Conservation (phyloP, 2,797 vertebrate genomes). For the Loris lydekkerianus region DNA sequence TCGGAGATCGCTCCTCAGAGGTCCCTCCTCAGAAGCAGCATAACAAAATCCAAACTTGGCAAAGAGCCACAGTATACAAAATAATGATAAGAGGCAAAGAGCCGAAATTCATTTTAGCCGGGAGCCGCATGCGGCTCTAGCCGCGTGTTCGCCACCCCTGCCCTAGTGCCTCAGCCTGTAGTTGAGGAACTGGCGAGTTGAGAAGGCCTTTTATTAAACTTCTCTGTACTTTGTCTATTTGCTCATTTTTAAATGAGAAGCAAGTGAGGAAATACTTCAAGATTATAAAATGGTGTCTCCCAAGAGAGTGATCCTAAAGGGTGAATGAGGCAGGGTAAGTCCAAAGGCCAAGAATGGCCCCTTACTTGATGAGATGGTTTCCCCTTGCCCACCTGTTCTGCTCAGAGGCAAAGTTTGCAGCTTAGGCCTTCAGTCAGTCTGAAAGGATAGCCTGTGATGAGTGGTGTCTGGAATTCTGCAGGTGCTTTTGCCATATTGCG, state of each 20-base stretch:
- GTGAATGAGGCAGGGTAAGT: accelerated
- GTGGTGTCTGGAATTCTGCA: neutral
- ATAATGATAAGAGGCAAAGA: too few species aligned
- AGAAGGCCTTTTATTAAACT: neutral
- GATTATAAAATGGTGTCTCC: neutral
- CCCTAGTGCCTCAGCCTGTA: accelerated
- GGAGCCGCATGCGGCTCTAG: too few species aligned
- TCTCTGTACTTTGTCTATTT: neutral
- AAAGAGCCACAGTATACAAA: too few species aligned
- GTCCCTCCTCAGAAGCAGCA: too few species aligned
- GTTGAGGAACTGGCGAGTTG: neutral
- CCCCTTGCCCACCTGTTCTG: neutral
- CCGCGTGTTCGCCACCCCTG: too few species aligned
- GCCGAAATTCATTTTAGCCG: too few species aligned
- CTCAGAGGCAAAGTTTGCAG: neutral
- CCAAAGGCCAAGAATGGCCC: neutral
- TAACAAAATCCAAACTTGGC: too few species aligned
- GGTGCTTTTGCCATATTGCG: neutral
- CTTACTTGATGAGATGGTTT: neutral
- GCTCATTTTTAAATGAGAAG: neutral
- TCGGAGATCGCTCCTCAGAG: too few species aligned
- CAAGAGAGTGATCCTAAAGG: neutral
- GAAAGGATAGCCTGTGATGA: neutral
- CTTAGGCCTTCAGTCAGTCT: neutral
- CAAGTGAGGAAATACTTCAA: neutral